Percentiles rank a stretch among this genome's conserved stretches.
Evolutionary conservation across 2,113 vertebrate species (phyloP).

Genomic region (Smithornis capensis): DNA sequence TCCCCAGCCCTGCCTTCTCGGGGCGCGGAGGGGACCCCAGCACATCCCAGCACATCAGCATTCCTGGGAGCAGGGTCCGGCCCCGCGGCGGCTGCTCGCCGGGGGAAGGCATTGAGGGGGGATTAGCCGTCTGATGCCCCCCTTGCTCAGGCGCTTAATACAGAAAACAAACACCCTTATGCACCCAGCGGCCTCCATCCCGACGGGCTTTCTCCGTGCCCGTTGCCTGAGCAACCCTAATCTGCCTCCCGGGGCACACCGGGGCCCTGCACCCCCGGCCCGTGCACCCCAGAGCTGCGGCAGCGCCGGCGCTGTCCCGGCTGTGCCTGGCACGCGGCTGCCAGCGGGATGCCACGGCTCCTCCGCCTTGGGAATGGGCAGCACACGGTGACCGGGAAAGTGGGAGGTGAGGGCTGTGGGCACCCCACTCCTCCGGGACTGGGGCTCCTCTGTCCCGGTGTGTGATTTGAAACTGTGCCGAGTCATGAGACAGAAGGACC

Average conservation of each 20-base stretch:
- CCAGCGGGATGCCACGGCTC: not conserved
- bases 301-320: not conserved
- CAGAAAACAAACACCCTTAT: conserved; percentile 59
- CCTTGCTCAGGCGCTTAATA: conserved; percentile 35
- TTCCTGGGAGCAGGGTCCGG: conserved; percentile 51
- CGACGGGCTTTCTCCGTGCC: conserved; percentile 22
- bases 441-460: not conserved
- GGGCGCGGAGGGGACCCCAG: not conserved
- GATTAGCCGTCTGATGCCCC: conserved; percentile 54
- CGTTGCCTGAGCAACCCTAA: conserved; percentile 59
- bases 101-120: conserved; percentile 45
- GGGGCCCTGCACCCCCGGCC: not conserved
- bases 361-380: not conserved
- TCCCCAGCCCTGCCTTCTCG: not conserved
- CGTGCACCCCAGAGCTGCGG: not conserved
- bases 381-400: not conserved
- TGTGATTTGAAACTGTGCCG: not conserved
- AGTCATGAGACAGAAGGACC: not conserved
- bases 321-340: conserved; percentile 49
- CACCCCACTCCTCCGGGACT: rapidly evolving
- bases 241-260: not conserved
- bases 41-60: conserved; percentile 31
- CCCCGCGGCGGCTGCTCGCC: not conserved
- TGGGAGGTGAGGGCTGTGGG: not conserved
- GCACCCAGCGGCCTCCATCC: conserved; percentile 3